These are phyloP conservation scores for Vicugna pacos DNA, from an alignment of 2,113 vertebrate genomes.

Conservation along the genomic window DNA sequence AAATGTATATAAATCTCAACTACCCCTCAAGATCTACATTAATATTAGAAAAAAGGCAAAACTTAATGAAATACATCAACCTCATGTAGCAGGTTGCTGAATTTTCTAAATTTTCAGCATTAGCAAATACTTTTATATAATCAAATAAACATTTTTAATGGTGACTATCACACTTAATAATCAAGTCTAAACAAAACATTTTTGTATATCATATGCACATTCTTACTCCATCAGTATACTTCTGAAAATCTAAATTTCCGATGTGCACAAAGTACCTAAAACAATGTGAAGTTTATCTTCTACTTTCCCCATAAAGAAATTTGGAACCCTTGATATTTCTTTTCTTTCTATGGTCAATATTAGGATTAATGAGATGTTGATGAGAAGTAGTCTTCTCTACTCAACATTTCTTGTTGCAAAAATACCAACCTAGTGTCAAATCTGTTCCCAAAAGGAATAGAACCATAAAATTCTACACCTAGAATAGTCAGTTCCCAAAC, in stretches of 20 bases:
- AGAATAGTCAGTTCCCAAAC: conserved; percentile 40
- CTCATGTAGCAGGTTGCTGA: not conserved
- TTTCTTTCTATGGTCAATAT: not conserved
- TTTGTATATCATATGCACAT: not conserved
- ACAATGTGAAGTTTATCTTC: not conserved
- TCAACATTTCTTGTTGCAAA: conserved; percentile 3
- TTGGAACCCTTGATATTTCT: not conserved
- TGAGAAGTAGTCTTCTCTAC: conserved; percentile 5
- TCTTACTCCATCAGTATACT: not conserved
- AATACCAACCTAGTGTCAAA: not conserved
- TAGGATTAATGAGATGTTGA: not conserved
- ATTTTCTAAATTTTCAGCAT: not conserved
- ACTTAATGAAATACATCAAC: not conserved
- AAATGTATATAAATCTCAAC: not conserved
- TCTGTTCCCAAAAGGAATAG: not conserved
- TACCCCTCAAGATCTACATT: not conserved
- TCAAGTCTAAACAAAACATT: conserved; percentile 10
- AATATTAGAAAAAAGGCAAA: not conserved
- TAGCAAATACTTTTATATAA: not conserved
- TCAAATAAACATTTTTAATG: not conserved
- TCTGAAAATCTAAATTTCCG: not conserved
- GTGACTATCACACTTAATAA: not conserved
- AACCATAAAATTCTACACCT: not conserved
- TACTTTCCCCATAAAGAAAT: not conserved
- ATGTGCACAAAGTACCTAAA: not conserved